phyloP scores from a whole-genome alignment of 2,888 invertebrate species.

The Eueremaeus valkanovi region DNA sequence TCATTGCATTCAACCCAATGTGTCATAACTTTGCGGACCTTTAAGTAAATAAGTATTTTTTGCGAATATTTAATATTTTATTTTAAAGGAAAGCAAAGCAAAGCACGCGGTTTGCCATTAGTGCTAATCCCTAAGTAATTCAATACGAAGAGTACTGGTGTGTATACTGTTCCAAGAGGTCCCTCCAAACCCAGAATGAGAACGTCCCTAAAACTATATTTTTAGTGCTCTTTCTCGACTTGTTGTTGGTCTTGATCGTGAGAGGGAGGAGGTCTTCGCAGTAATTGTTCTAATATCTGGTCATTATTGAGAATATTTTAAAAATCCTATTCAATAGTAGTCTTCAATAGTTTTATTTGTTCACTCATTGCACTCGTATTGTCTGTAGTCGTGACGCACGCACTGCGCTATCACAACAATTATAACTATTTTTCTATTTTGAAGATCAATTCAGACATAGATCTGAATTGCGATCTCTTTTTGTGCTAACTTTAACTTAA shows the following conservation, averaged over 20 bases:
- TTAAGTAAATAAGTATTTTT: constrained; percentile 30
- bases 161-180: background rate
- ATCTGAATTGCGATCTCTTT: constrained; percentile 5
- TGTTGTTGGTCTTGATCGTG: constrained; percentile 27
- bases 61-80: background rate
- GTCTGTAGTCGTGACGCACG: constrained; percentile 34
- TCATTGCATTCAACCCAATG: constrained; percentile 24
- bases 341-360: background rate
- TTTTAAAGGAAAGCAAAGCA: background rate
- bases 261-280: constrained; percentile 7
- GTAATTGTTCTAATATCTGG: constrained; percentile 22
- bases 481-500: background rate
- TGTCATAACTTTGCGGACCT: constrained; percentile 36
- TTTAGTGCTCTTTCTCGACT: constrained; percentile 15
- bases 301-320: constrained; percentile 24
- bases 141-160: constrained; percentile 18
- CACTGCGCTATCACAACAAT: background rate
- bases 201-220: constrained; percentile 23
- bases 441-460: background rate
- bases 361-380: background rate
- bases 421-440: background rate
- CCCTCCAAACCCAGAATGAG: constrained; percentile 29
- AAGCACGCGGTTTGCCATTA: constrained; percentile 28
- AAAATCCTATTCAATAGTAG: background rate
- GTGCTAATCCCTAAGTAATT: constrained; percentile 26